Base-by-base conservation (phyloP, 2,888 invertebrate species). In the Drosophila siamana region DNA sequence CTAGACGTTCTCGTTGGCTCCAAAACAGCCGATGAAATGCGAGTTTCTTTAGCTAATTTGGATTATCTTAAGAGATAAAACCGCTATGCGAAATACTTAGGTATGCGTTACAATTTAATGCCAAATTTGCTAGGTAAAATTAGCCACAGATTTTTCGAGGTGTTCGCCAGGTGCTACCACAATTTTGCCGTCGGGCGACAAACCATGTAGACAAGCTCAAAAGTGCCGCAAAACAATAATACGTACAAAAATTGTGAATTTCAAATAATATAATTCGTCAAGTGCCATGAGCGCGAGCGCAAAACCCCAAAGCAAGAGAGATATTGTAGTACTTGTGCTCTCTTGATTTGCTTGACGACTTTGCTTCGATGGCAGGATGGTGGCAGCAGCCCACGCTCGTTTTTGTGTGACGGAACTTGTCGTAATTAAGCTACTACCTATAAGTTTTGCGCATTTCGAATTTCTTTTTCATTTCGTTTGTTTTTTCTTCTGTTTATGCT, bases 351-450 rank as follows among this genome's bases (percentile, higher is more conserved):
- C 15, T 33, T 2, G 5, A 7, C 11, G 38, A 11, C 47, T n/a
- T 22, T 22, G 24, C n/a, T n/a, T n/a, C n/a, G n/a, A n/a, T 44
- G 24, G 7, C 24, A 44, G 46, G 9, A 11, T 33, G 33, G n/a
- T 19, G n/a, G 40, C 52, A 16, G 26, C 40, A 16, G 26, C 40
- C 48, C 33, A 63, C 50, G 43, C 40, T 56, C 36, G 8, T 56
- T 33, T 50, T 16, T 52, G 13, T 50, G 13, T 50, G 47, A 28
- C 40, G 54, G 47, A 65, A 60, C 66, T 64, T 75, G 69, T 66
- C 69, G 61, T 80, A 80, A 71, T 69, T 78, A 71, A 75, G 66
- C 65, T 70, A 57, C 63, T 75, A 67, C 46, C 69, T 63, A 61
- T 74, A 64, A 67, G 38, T 70, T 78, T 69, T 50, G 61, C 73